phyloP scores from a whole-genome alignment of 2,888 invertebrate species.

The Theretra japonica region DNA sequence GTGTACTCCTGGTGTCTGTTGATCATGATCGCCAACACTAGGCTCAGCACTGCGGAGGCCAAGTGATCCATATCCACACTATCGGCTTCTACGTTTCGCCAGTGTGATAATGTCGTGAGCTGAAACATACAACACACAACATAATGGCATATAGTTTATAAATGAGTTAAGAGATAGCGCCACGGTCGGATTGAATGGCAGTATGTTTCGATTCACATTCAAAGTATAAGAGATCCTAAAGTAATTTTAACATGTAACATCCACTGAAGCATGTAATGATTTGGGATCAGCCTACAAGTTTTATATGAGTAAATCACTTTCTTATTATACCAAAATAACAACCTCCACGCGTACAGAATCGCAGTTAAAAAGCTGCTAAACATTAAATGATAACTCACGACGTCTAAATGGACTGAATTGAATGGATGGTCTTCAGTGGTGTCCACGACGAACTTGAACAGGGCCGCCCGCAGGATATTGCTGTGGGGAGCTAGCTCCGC shows the following conservation, averaged over 20 bases:
- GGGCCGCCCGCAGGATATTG: constrained; percentile 49
- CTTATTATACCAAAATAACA: too few relatives aligned
- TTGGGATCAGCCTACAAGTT: too few relatives aligned
- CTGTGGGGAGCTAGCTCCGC: constrained; percentile 55
- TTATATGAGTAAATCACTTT: too few relatives aligned
- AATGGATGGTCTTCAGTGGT: constrained; percentile 44
- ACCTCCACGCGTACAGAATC: not conserved
- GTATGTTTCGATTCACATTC: too few relatives aligned
- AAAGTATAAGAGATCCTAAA: too few relatives aligned
- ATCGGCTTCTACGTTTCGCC: constrained; percentile 33
- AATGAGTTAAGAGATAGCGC: too few relatives aligned
- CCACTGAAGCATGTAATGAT: too few relatives aligned
- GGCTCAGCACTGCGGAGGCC: constrained; percentile 41
- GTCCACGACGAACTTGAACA: constrained; percentile 52
- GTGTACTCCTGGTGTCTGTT: constrained; percentile 39
- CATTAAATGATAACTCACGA: constrained; percentile 54
- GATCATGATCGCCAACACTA: constrained; percentile 53
- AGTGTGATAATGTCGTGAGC: constrained; percentile 41
- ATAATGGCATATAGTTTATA: not conserved
- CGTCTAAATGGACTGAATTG: constrained; percentile 65
- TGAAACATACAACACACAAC: constrained; percentile 32
- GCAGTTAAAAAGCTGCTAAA: not conserved
- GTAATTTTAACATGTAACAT: too few relatives aligned
- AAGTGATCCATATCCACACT: constrained; percentile 32
- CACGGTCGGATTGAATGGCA: too few relatives aligned